These are phyloP conservation scores for Galleria mellonella DNA, from an alignment of 1,140 invertebrate genomes.

Conservation along the genomic window DNA sequence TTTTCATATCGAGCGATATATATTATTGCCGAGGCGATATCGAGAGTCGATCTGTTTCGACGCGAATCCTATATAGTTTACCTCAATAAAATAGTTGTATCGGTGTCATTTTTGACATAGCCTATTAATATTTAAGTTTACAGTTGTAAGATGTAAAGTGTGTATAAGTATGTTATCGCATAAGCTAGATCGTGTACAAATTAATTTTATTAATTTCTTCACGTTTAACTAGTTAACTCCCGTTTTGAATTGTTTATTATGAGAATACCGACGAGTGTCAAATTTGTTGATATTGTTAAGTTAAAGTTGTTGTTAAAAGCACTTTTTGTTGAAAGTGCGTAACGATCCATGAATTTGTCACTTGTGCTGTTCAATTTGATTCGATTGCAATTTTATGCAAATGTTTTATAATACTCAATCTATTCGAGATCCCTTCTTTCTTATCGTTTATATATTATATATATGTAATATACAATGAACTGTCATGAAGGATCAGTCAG, in stretches of 20 bases:
- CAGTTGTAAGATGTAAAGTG: constrained; percentile 59
- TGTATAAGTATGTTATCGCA: constrained; percentile 42
- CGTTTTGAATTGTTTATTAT: constrained; percentile 6
- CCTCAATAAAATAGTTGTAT: constrained; percentile 67
- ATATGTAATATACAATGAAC: too few species aligned
- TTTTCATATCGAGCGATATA: constrained; percentile 45
- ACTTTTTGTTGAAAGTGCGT: constrained; percentile 27
- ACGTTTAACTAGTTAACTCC: constrained; percentile 20
- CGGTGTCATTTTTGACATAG: constrained; percentile 66
- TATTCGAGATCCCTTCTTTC: constrained; percentile 8
- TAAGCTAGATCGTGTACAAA: constrained; percentile 59
- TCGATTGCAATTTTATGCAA: constrained; percentile 13
- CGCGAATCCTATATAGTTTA: constrained; percentile 66
- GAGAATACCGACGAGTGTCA: constrained; percentile 19
- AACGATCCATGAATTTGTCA: constrained; percentile 16
- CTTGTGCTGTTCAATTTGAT: constrained; percentile 10
- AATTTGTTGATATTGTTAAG: constrained; percentile 28
- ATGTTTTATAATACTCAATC: constrained; percentile 52
- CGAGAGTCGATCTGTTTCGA: constrained; percentile 35
- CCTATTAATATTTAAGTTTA: constrained; percentile 69
- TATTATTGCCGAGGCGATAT: constrained; percentile 40
- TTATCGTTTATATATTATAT: too few species aligned
- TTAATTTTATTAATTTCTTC: constrained; percentile 48
- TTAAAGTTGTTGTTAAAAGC: constrained; percentile 29
- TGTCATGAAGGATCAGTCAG: too few species aligned